Conservation (phyloP, 2,797 vertebrate species). For the Chaunax sp. region DNA sequence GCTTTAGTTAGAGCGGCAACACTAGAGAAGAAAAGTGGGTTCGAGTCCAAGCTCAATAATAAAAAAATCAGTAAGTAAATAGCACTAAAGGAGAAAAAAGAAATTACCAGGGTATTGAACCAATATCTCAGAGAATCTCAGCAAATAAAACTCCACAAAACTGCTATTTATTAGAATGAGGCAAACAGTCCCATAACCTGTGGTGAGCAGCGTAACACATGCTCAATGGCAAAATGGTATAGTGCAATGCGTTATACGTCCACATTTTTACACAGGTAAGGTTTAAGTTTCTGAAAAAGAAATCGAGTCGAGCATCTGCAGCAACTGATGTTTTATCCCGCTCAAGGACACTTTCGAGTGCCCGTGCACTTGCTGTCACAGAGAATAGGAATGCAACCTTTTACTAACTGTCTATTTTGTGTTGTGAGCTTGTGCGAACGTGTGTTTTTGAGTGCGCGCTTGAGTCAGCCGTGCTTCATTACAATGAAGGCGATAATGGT, state of each 20-base stretch:
- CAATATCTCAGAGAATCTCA: slow-evolving; percentile 1
- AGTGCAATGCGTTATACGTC: neutral
- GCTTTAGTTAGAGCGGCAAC: neutral
- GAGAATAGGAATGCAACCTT: slow-evolving; percentile 3
- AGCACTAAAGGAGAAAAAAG: neutral
- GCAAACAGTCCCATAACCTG: neutral
- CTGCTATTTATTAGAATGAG: neutral
- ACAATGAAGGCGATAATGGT: slow-evolving; percentile 28
- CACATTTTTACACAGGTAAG: neutral
- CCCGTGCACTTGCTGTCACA: neutral
- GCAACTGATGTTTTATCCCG: slow-evolving; percentile 7
- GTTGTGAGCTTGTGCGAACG: neutral
- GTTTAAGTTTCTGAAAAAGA: too few species aligned
- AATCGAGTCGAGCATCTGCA: slow-evolving; percentile 13
- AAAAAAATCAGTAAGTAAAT: neutral
- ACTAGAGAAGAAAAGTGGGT: neutral
- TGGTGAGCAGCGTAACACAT: neutral
- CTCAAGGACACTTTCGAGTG: slow-evolving; percentile 35
- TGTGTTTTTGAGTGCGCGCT: neutral
- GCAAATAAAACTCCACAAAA: neutral
- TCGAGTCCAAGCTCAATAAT: neutral
- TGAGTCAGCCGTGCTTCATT: slow-evolving; percentile 30
- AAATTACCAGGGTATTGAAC: neutral
- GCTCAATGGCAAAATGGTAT: neutral
- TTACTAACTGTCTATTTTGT: slow-evolving; percentile 1